Percentiles rank a stretch among this genome's conserved stretches.
phyloP scores from a whole-genome alignment of 2,113 vertebrate genomes.

The Eclectus roratus region DNA sequence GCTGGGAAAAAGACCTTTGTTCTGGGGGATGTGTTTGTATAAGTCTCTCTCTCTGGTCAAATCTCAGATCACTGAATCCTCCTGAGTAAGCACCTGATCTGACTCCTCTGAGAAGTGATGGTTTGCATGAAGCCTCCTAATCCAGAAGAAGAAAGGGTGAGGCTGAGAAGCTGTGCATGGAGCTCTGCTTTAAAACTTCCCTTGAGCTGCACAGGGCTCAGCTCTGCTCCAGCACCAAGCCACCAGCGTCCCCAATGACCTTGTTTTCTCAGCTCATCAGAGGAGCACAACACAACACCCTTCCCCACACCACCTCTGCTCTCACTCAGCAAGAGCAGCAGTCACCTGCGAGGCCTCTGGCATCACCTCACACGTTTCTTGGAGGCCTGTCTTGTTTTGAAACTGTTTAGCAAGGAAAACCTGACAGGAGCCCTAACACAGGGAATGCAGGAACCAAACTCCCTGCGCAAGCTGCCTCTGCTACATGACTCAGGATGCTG shows the following conservation, averaged over 20 bases:
- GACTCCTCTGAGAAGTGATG: not conserved
- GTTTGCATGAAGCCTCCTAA: not conserved
- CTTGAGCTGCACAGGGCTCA: not conserved
- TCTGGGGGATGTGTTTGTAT: not conserved
- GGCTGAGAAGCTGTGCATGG: not conserved
- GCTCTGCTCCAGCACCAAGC: not conserved
- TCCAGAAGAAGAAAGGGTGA: not conserved
- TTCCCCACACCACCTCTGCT: not conserved
- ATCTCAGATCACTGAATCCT: not conserved
- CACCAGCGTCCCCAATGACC: not conserved
- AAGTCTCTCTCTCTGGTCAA: not conserved
- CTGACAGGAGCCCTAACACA: not conserved
- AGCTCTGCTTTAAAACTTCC: not conserved
- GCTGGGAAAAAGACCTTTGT: not conserved
- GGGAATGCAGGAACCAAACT: not conserved
- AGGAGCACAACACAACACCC: not conserved
- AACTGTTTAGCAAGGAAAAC: not conserved
- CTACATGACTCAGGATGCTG: not conserved
- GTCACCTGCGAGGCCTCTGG: not conserved
- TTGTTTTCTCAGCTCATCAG: not conserved
- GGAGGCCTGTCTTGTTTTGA: not conserved
- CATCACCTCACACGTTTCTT: not conserved
- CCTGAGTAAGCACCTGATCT: not conserved
- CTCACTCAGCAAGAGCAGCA: not conserved
- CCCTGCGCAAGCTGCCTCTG: not conserved